Base-by-base conservation (phyloP, 1,140 invertebrate genomes). In the Micrasema minimum region DNA sequence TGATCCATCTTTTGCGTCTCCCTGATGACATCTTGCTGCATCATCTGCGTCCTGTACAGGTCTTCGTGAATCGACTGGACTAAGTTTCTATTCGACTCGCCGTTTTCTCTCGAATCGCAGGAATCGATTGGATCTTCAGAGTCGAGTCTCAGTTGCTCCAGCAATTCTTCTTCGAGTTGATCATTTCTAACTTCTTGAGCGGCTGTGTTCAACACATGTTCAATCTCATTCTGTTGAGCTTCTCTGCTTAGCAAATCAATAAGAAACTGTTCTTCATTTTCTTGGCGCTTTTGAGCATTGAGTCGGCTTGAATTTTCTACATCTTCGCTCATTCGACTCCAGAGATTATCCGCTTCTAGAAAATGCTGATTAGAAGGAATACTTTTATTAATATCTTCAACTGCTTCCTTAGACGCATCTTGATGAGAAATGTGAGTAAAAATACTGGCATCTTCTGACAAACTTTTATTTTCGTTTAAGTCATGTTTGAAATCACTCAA, bases 1-100 rank as follows among this genome's bases (percentile, higher is more conserved):
- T 55, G 51, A n/a, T 55, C 51, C n/a, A 55, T 20, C n/a, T 55
- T 20, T 12, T 55, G 20, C 1, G 51, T 31, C 51, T 55, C 51
- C 10, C 51, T 14, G 4, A 55, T 12, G 23, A 55, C 51, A n/a
- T 55, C 51, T 16, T 31, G 22, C 51, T 55, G 51, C 51, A 55
- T 55, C 23, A 55, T 55, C 16, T 31, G 23, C 12, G 51, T 55
- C 26, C 26, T 55, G 22, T 31, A 31, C 26, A 55, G 16, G 14
- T 55, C 51, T 1, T 55, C 51, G 1, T 55, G 51, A 16, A 55
- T 55, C 12, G 23, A 26, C 51, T 55, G 51, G 23, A 55, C 51
- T 9, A 55, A 31, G 26, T 55, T 23, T 31, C 14, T 31, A 4
- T 55, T 23, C 5, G 64, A 26, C 4, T 37, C 45, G 12, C 16